Evolutionary conservation across 2,113 vertebrate species (phyloP).

Genomic region (Tyto alba): DNA sequence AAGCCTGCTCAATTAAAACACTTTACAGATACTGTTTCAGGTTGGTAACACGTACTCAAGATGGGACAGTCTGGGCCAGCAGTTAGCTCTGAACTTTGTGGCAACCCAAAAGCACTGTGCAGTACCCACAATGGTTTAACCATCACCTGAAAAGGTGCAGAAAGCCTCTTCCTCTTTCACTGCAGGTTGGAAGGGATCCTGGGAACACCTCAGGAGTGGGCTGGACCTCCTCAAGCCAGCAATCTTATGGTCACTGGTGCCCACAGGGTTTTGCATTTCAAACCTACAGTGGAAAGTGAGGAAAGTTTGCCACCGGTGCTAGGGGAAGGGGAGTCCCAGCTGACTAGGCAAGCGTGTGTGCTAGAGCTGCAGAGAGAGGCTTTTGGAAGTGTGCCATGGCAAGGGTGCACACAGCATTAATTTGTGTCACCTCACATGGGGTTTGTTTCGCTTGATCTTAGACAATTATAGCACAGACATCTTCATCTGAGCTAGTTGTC

Average conservation of each 20-base stretch:
- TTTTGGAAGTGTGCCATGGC: background rate
- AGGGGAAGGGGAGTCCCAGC: background rate
- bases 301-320: background rate
- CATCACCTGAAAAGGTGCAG: background rate
- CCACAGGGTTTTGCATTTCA: background rate
- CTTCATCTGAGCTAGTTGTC: conserved; percentile 3
- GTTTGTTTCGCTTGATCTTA: background rate
- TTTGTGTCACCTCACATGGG: background rate
- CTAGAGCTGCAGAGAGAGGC: background rate
- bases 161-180: background rate
- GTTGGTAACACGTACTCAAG: background rate
- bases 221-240: background rate
- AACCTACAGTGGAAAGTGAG: background rate
- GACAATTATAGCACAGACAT: background rate
- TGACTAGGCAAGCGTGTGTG: background rate
- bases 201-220: background rate
- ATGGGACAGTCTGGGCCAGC: background rate
- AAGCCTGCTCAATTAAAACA: background rate
- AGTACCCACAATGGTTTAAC: background rate
- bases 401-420: background rate
- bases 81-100: background rate
- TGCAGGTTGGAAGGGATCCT: background rate
- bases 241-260: background rate
- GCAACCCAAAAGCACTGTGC: background rate
- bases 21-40: background rate